Evolutionary conservation across 1,140 invertebrate species (phyloP).

Genomic region (Diprion similis): DNA sequence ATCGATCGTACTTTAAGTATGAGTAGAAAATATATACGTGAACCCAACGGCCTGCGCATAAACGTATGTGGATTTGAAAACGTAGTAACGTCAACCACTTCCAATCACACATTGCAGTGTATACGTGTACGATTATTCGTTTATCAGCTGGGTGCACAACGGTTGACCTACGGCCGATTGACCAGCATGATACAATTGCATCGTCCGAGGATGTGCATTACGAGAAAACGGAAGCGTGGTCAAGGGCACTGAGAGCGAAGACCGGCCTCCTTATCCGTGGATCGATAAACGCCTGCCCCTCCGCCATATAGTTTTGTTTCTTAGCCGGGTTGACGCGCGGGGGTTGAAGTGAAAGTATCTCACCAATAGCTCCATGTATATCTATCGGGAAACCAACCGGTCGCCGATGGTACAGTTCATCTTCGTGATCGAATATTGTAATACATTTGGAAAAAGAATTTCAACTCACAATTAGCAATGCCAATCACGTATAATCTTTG

Average conservation of each 20-base stretch:
- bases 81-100: not conserved
- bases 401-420: too few species aligned
- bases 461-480: too few species aligned
- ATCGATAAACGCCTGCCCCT: not conserved
- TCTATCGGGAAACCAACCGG: too few species aligned
- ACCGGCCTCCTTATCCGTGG: slow-evolving; percentile 1
- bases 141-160: too few species aligned
- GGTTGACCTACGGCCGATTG: not conserved
- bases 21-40: not conserved
- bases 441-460: too few species aligned
- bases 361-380: too few species aligned
- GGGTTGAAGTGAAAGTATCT: not conserved
- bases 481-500: too few species aligned
- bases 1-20: not conserved
- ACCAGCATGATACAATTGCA: not conserved
- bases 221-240: not conserved
- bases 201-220: not conserved
- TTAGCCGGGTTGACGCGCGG: not conserved
- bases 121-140: too few species aligned
- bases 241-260: slow-evolving; percentile 2
- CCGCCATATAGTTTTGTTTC: not conserved
- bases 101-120: too few species aligned
- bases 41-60: not conserved
- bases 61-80: not conserved
- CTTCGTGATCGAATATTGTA: too few species aligned